Base-by-base conservation (phyloP, 37 sponge, comb jelly and placozoan genomes). In the Ephydatia muelleri region DNA sequence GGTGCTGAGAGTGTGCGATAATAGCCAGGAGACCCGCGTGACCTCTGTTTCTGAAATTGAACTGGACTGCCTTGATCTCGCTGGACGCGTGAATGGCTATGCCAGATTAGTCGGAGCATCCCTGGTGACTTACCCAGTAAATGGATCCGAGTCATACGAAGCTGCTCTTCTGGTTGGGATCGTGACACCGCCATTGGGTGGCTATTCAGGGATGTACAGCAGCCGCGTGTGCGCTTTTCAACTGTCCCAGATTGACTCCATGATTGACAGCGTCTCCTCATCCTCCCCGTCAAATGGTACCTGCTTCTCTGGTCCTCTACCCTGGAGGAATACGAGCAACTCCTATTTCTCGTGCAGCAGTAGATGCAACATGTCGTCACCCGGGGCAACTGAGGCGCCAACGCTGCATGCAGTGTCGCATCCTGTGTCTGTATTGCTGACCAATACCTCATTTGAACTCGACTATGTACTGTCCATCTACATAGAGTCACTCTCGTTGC, bases 171-270 rank as follows among this genome's bases (percentile, higher is more conserved):
- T 57, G 57, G 16, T 57, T 57, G 57, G 57, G 16, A 14, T 57
- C 16, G 57, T 57, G 19, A 57, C 57, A 1, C 57, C 19, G 1
- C 57, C 57, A 57, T 1, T 14, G 16, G 57, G 57, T 11, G 16
- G 57, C 16, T 16, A 57, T 21, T 5, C 19, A 57, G 57, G 57
- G 12, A 57, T 14, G 57, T 57, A 57, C 57, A 14, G 16, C 57
- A 48, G 65, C 32, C 12, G 65, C 0, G 30, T 79, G 30, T 79
- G 80, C 38, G 27, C 80, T 23, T 79, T 57, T 22, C 48, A 1
- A 30, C 67, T 79, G 32, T 48, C 80, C 28, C 26, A 39, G 26
- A 64, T 79, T 79, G 38, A 79, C 67, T 11, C 80, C 28, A 49
- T 6, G 27, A 48, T 79, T 65, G 80, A 79, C 65, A 79, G 22